phyloP scores from a whole-genome alignment of 2,888 invertebrate genomes.

The Sepiola atlantica region DNA sequence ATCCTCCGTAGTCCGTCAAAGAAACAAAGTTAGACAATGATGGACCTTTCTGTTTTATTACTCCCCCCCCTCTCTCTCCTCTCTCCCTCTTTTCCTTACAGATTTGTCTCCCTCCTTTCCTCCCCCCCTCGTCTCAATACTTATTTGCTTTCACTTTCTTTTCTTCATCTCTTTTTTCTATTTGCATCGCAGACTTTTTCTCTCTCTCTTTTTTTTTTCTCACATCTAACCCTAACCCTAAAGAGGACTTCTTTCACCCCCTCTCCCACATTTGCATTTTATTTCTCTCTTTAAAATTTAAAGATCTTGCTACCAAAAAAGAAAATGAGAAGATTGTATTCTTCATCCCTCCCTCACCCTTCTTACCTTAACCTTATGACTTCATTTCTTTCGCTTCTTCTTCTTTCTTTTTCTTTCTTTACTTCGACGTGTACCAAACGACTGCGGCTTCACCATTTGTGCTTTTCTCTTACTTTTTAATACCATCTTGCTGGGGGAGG shows the following conservation, averaged over 20 bases:
- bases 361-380: not conserved
- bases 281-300: not conserved
- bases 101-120: not conserved
- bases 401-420: not conserved
- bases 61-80: not conserved
- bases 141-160: not conserved
- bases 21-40: not conserved
- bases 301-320: too few species aligned
- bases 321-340: too few species aligned
- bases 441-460: not conserved
- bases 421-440: not conserved
- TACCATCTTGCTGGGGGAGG: not conserved
- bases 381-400: not conserved
- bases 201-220: not conserved
- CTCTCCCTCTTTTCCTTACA: not conserved
- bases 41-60: not conserved
- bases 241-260: not conserved
- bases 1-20: not conserved
- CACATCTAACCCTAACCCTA: not conserved
- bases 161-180: not conserved
- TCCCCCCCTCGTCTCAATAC: not conserved
- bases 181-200: not conserved
- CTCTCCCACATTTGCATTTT: not conserved
- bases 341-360: too few species aligned
- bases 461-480: slow-evolving; percentile 19